Percentiles rank a stretch among this genome's conserved stretches.
phyloP scores from a whole-genome alignment of 2,797 vertebrate species.

The Sciurus vulgaris region DNA sequence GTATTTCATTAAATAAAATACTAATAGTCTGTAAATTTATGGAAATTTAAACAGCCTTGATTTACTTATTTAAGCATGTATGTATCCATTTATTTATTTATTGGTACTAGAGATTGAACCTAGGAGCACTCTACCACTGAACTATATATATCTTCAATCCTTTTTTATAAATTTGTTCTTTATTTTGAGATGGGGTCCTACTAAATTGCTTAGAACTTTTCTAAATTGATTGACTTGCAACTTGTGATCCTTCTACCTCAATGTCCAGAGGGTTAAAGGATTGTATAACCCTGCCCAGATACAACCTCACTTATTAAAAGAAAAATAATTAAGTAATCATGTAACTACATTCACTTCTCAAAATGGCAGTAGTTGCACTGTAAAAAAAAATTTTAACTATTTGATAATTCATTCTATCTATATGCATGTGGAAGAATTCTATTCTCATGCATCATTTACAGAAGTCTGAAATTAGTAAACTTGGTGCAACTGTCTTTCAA shows the following conservation, averaged over 20 bases:
- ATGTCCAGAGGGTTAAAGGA: too few relatives aligned
- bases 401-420: background rate
- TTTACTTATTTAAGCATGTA: too few relatives aligned
- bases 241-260: too few relatives aligned
- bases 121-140: too few relatives aligned
- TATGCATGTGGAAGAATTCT: background rate
- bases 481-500: background rate
- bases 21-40: background rate
- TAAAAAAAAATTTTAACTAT: background rate
- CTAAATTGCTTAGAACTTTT: too few relatives aligned
- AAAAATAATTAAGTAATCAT: background rate
- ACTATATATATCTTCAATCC: too few relatives aligned
- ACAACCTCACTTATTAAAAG: background rate
- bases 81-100: too few relatives aligned
- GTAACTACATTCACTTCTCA: background rate
- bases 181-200: too few relatives aligned
- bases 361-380: background rate
- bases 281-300: too few relatives aligned
- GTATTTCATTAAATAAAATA: slow-evolving; percentile 42
- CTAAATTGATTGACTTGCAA: too few relatives aligned
- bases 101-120: too few relatives aligned
- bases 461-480: background rate
- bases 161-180: too few relatives aligned
- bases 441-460: background rate
- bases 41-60: background rate